These are phyloP conservation scores for Corythoichthys haematopterus DNA, from an alignment of 2,113 vertebrate species.

Conservation along the genomic window DNA sequence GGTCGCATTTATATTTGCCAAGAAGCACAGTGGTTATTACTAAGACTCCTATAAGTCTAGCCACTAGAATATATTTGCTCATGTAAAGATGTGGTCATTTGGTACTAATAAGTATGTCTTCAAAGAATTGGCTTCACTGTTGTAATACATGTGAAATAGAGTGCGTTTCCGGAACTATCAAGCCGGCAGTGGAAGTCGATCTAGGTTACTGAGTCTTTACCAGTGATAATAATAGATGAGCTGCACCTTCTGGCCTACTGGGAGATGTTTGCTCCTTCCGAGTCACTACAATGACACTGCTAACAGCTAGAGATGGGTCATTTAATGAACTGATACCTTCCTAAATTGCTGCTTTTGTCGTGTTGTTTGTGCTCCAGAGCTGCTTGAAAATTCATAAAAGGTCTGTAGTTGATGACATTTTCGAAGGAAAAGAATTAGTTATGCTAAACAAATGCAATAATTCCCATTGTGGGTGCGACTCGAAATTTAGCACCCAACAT, in stretches of 20 bases:
- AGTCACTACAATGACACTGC: not conserved
- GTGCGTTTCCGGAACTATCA: not conserved
- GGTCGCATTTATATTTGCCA: no score
- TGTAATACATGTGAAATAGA: not conserved
- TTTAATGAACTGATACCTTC: not conserved
- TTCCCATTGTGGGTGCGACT: not conserved
- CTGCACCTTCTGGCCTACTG: conserved; percentile 6
- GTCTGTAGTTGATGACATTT: not conserved
- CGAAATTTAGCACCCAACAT: not conserved
- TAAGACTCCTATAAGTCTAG: no score
- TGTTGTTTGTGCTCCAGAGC: not conserved
- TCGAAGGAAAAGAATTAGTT: not conserved
- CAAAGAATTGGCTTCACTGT: not conserved
- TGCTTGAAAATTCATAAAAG: not conserved
- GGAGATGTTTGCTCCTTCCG: conserved; percentile 7
- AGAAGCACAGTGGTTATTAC: no score
- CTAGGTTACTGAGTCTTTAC: conserved; percentile 8
- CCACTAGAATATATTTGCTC: no score
- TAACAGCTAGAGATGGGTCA: not conserved
- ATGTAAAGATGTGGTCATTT: no score
- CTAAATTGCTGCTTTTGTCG: not conserved
- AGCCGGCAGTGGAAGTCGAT: not conserved
- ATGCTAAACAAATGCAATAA: not conserved
- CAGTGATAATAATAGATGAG: conserved; percentile 13
- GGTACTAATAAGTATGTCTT: no score